phyloP scores from a whole-genome alignment of 1,140 invertebrate species.

The Venturia canescens region DNA sequence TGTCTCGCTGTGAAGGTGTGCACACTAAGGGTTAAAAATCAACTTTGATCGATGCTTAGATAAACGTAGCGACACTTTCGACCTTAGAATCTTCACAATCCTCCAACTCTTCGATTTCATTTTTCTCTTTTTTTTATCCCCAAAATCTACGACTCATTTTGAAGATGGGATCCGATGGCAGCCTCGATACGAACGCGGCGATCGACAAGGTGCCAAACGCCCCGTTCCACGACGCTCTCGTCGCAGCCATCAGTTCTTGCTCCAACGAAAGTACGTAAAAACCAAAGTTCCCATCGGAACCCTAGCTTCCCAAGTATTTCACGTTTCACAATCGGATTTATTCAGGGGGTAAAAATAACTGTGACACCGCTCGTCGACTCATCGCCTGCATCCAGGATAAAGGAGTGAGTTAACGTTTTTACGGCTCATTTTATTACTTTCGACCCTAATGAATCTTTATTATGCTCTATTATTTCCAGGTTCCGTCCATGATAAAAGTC shows the following conservation, averaged over 20 bases:
- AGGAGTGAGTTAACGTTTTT: not conserved
- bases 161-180: constrained; percentile 18
- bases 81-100: no score
- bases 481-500: not conserved
- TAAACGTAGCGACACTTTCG: not conserved
- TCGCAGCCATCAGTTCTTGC: constrained; percentile 6
- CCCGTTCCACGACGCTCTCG: not conserved
- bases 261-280: constrained; percentile 7
- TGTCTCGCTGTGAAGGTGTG: no score
- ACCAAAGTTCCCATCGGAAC: not conserved
- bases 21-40: no score
- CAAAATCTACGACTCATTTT: not conserved
- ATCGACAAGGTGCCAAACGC: constrained; percentile 24
- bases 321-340: not conserved
- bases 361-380: constrained; percentile 13
- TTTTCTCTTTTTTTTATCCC: not conserved
- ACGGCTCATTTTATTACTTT: not conserved
- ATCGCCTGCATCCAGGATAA: not conserved
- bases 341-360: constrained; percentile 20
- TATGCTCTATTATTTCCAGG: not conserved
- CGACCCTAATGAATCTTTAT: not conserved
- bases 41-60: no score
- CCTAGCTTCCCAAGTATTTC: no score
- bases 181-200: not conserved
- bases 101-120: no score